Evolutionary conservation across 2,888 invertebrate genomes (phyloP).

Genomic region (Aphidius colemani): DNA sequence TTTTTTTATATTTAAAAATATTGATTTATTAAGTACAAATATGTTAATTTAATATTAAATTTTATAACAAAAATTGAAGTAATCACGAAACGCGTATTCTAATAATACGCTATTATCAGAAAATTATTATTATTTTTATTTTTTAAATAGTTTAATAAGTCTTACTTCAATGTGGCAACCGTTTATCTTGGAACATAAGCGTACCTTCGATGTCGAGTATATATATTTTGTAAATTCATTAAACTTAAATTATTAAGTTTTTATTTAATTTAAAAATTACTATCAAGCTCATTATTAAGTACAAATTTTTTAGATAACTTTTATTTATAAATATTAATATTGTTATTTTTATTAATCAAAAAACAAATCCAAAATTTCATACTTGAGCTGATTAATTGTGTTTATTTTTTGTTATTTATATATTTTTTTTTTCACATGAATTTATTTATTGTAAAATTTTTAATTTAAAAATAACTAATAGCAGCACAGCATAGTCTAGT

Average conservation of each 20-base stretch:
- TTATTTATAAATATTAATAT: constrained; percentile 8
- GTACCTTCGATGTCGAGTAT: constrained; percentile 40
- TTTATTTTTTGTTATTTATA: constrained; percentile 30
- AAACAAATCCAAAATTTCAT: constrained; percentile 30
- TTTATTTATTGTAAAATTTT: constrained; percentile 31
- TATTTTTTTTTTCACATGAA: constrained; percentile 38
- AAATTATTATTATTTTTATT: neutral
- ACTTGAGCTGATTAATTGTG: constrained; percentile 12
- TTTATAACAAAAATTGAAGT: neutral
- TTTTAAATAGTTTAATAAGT: neutral
- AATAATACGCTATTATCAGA: no score
- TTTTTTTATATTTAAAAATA: neutral
- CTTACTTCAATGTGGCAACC: constrained; percentile 27
- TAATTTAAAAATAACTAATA: constrained; percentile 53
- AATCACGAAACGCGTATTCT: neutral
- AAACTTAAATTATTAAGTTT: constrained; percentile 14
- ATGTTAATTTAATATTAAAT: neutral
- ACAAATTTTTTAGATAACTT: constrained; percentile 9
- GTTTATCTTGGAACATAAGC: constrained; percentile 45
- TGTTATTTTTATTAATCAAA: neutral
- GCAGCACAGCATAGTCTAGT: constrained; percentile 60
- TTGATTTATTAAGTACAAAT: constrained; percentile 3
- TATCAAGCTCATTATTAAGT: constrained; percentile 22
- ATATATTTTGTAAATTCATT: constrained; percentile 26
- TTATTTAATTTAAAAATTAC: constrained; percentile 19